Evolutionary conservation across 2,797 vertebrate species (phyloP), one percentile per base, ranked within the genome.

Genomic region (Epinephelus awoara): DNA sequence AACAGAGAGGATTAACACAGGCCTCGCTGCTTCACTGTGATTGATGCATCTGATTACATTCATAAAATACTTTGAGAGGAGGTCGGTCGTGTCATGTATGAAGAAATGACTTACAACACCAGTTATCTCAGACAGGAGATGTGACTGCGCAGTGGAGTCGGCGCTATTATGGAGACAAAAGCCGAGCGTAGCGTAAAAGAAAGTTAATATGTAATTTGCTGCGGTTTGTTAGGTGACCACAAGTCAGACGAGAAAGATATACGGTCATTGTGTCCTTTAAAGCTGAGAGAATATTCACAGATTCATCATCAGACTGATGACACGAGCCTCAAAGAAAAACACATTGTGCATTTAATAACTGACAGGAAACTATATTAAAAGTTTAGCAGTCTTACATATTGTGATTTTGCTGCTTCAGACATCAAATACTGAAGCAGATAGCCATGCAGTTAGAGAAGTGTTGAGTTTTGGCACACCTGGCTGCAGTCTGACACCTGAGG

Each of bases 121-220:
- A 1, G 50, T 79, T 38, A 47, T 67, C 56, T 77, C 62, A 50
- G 67, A 49, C 17, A 12, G 23, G 15, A 70, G 52, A 66, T 59
- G 3, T 38, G 54, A 25, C 63, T 29, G 25, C 18, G 56, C 25
- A 2, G 19, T 2, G 2, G 13, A 25, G 44, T 27, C 34, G 7
- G 14, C 15, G 34, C 19, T 12, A 50, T 72, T 38, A 63, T 0
- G 11, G 59, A 81, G 64, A 83, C 75, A 6, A 61, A 62, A 49
- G 29, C n/a, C 25, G 6, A 67, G 25, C 29, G 74, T 64, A 65
- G 67, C 23, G 51, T 68, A 78, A 80, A 79, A 75, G 70, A 84
- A 87, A 88, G 84, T 90, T 90, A 77, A 88, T 90, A 81, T 92
- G 82, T 88, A 66, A 85, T 91, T 78, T 73, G 77, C 75, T 81